phyloP scores from a whole-genome alignment of 1,140 invertebrate species.

The Diachasmimorpha longicaudata region DNA sequence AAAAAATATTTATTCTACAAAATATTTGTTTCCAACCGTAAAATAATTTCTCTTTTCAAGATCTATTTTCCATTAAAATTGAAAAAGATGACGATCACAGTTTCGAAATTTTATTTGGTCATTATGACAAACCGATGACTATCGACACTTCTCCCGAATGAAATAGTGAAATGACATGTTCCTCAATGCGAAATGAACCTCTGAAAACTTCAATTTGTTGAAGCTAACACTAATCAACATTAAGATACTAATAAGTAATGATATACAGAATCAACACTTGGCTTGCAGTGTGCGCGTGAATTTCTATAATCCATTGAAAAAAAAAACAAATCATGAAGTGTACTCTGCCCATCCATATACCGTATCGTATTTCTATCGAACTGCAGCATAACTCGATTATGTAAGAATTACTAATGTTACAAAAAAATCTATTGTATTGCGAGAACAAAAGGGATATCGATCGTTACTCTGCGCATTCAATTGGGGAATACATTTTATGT shows the following conservation, averaged over 20 bases:
- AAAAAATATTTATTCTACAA: not conserved
- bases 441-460: not conserved
- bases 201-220: not conserved
- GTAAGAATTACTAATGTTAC: not conserved
- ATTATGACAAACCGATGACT: too few relatives aligned
- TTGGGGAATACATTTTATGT: not conserved
- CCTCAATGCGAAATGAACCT: not conserved
- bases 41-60: too few relatives aligned
- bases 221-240: not conserved
- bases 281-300: not conserved
- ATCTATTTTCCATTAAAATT: too few relatives aligned
- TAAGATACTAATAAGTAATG: not conserved
- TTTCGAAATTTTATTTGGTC: too few relatives aligned
- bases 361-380: not conserved
- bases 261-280: not conserved
- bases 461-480: not conserved
- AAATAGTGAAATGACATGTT: not conserved
- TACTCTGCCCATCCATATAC: slow-evolving; percentile 1
- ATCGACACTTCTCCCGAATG: not conserved
- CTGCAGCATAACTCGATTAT: not conserved
- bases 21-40: not conserved
- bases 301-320: not conserved
- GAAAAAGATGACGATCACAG: too few relatives aligned
- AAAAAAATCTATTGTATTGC: not conserved
- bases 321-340: not conserved